Conservation (phyloP, 2,113 vertebrate species). For the Meleagris gallopavo region DNA sequence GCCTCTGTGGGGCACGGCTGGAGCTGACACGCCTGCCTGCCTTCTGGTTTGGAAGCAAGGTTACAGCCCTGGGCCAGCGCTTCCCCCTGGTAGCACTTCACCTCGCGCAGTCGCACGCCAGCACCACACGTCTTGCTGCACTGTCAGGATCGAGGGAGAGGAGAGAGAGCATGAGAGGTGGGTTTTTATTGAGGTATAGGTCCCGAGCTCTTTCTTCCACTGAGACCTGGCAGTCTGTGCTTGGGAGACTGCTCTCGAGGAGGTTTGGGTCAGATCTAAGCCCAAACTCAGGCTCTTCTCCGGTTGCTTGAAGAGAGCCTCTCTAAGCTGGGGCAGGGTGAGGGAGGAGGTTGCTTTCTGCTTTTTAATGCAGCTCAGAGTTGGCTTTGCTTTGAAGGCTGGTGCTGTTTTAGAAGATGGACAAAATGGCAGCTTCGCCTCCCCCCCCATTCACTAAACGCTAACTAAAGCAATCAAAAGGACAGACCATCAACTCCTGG, state of each 20-base stretch:
- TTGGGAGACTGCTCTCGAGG: neutral
- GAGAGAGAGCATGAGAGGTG: neutral
- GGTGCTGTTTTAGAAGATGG: neutral
- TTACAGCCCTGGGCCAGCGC: conserved; percentile 83
- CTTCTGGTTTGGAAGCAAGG: conserved; percentile 78
- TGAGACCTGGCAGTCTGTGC: neutral
- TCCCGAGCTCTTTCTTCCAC: neutral
- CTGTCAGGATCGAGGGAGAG: conserved; percentile 44
- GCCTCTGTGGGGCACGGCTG: conserved; percentile 80
- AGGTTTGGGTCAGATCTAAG: neutral
- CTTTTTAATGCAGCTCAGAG: neutral
- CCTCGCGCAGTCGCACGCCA: conserved; percentile 82
- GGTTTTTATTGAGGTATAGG: neutral
- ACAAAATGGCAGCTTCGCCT: neutral
- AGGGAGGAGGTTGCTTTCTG: neutral
- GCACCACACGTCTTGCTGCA: conserved; percentile 89
- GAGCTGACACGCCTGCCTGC: conserved; percentile 80
- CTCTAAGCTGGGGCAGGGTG: neutral
- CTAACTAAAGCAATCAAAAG: neutral
- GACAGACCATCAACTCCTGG: neutral
- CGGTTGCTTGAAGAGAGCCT: neutral
- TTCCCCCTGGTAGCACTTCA: conserved; percentile 88
- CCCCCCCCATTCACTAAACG: neutral
- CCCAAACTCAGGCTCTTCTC: neutral
- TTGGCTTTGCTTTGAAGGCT: neutral